Evolutionary conservation across 2,888 invertebrate genomes (phyloP).

Genomic region (Pherbina coryleti): DNA sequence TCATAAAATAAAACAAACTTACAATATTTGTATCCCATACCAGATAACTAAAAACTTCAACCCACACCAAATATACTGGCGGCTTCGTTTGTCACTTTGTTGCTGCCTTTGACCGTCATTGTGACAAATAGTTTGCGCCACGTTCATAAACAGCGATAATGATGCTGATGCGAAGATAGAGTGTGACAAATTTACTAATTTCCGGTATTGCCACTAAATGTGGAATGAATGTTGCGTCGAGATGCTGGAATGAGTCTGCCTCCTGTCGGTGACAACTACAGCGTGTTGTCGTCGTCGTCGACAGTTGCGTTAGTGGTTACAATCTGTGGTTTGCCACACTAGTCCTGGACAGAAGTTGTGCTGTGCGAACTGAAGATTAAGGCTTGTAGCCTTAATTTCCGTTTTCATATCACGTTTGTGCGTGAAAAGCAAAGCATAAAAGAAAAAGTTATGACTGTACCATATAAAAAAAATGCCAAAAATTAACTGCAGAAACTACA

Average conservation of each 20-base stretch:
- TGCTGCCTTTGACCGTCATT: slow-evolving; percentile 9
- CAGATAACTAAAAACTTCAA: too few relatives aligned
- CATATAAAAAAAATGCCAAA: slow-evolving; percentile 8
- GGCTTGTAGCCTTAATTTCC: slow-evolving; percentile 44
- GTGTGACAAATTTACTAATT: slow-evolving; percentile 53
- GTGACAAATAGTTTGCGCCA: background rate
- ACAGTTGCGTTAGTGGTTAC: background rate
- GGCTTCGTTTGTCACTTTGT: too few relatives aligned
- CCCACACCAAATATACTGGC: too few relatives aligned
- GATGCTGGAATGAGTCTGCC: too few relatives aligned
- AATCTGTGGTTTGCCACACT: background rate
- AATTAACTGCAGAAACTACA: slow-evolving; percentile 9
- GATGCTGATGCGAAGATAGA: slow-evolving; percentile 39
- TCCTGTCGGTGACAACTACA: background rate
- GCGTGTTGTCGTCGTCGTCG: background rate
- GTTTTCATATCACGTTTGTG: slow-evolving; percentile 48
- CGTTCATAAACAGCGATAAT: slow-evolving; percentile 30
- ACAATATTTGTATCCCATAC: too few relatives aligned
- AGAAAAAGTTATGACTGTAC: slow-evolving; percentile 22
- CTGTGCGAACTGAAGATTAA: background rate
- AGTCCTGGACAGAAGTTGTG: background rate
- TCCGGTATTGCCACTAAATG: slow-evolving; percentile 38
- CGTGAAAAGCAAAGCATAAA: background rate
- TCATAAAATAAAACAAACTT: too few relatives aligned
- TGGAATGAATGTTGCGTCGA: background rate